Percentiles rank a stretch among this genome's conserved stretches.
These are phyloP conservation scores for Calameuta filiformis DNA, from an alignment of 2,888 invertebrate species.

Conservation along the genomic window DNA sequence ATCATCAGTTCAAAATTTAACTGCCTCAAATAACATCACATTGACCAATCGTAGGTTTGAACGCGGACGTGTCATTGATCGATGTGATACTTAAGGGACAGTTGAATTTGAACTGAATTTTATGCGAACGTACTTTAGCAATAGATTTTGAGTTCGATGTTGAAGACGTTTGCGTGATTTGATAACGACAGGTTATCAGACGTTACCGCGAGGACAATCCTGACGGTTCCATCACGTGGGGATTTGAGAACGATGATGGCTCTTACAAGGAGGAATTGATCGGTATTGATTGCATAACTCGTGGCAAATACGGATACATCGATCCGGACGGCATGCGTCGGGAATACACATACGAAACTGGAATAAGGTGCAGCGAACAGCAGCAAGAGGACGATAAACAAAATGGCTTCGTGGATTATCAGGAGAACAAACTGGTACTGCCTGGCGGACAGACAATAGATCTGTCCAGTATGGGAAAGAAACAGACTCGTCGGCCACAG, in stretches of 20 bases:
- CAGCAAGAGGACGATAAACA: conserved; percentile 63
- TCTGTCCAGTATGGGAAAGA: conserved; percentile 77
- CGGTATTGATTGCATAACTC: conserved; percentile 80
- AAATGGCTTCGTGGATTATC: conserved; percentile 77
- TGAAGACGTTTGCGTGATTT: not conserved
- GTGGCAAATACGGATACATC: conserved; percentile 85
- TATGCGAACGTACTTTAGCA: too few species aligned
- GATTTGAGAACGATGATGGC: conserved; percentile 89
- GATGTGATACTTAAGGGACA: too few species aligned
- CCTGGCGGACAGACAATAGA: conserved; percentile 80
- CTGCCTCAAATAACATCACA: not conserved
- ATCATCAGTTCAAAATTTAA: not conserved
- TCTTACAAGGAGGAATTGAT: conserved; percentile 88
- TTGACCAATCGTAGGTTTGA: not conserved
- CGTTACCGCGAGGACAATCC: conserved; percentile 81
- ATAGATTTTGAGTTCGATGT: not conserved
- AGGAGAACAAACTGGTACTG: conserved; percentile 78
- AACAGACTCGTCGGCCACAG: conserved; percentile 75
- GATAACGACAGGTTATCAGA: conserved; percentile 44
- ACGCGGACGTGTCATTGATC: too few species aligned
- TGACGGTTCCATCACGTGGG: conserved; percentile 85
- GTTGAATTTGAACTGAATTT: too few species aligned
- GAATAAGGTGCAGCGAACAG: conserved; percentile 71
- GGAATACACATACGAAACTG: conserved; percentile 86
- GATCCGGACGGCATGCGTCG: conserved; percentile 86